phyloP scores from a whole-genome alignment of 1,140 invertebrate species.

The Cherax quadricarinatus region DNA sequence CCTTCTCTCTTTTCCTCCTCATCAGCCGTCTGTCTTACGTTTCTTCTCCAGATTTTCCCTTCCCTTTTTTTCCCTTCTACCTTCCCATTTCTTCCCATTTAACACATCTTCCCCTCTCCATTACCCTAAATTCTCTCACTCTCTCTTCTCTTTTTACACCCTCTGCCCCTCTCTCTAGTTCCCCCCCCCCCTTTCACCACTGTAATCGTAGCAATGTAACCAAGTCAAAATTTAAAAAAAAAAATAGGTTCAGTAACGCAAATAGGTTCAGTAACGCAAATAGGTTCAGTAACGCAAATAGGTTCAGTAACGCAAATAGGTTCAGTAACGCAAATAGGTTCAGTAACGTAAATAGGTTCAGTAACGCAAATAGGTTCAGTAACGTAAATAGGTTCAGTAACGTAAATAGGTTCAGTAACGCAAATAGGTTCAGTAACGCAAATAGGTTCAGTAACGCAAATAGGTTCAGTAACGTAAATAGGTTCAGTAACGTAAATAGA shows the following conservation, averaged over 20 bases:
- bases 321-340: too few relatives aligned
- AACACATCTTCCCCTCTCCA: neutral
- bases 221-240: slow-evolving; percentile 43
- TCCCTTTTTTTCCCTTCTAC: too few relatives aligned
- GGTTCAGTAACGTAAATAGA: too few relatives aligned
- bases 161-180: neutral
- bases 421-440: too few relatives aligned
- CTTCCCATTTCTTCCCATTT: too few relatives aligned
- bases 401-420: too few relatives aligned
- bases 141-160: neutral
- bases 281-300: slow-evolving; percentile 47
- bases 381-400: too few relatives aligned
- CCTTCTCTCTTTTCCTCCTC: neutral
- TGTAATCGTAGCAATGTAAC: slow-evolving; percentile 49
- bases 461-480: too few relatives aligned
- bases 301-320: slow-evolving; percentile 51
- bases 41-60: neutral
- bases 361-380: too few relatives aligned
- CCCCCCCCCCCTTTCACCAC: neutral
- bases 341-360: too few relatives aligned
- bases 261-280: slow-evolving; percentile 41
- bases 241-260: slow-evolving; percentile 37
- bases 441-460: too few relatives aligned
- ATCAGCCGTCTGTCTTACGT: neutral
- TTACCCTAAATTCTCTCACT: neutral